These are phyloP conservation scores for Lasioglossum figueresi DNA, from an alignment of 2,888 invertebrate genomes.

Conservation along the genomic window DNA sequence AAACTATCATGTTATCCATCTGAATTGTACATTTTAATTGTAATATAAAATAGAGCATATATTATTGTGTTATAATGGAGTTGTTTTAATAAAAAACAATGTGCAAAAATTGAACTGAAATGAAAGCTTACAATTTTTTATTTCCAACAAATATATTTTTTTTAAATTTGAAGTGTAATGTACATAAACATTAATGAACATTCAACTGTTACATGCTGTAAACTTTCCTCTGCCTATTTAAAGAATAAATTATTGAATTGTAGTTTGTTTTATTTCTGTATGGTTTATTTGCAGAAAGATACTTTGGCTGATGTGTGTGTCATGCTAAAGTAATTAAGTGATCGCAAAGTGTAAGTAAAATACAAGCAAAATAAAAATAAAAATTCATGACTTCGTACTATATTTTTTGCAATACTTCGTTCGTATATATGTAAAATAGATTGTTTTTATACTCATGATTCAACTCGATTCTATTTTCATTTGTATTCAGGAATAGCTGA, in stretches of 20 bases:
- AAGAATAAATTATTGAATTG: not conserved
- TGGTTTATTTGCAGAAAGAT: not conserved
- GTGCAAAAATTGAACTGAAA: constrained; percentile 17
- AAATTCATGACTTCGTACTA: not conserved
- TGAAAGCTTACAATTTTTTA: not conserved
- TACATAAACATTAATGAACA: not conserved
- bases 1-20: constrained; percentile 29
- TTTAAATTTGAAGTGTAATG: not conserved
- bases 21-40: constrained; percentile 40
- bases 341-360: not conserved
- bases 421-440: not conserved
- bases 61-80: constrained; percentile 47
- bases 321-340: not conserved
- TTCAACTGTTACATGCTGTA: not conserved
- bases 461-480: not conserved
- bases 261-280: not conserved
- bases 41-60: constrained; percentile 50
- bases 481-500: not conserved
- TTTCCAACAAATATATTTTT: not conserved
- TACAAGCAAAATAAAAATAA: not conserved
- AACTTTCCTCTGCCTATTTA: not conserved
- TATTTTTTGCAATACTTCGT: not conserved
- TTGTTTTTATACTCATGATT: not conserved
- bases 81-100: constrained; percentile 54
- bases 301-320: not conserved